Percentiles rank a stretch among this genome's conserved stretches.
Evolutionary conservation across 2,888 invertebrate genomes (phyloP).

Genomic region (Lathronympha strigana): DNA sequence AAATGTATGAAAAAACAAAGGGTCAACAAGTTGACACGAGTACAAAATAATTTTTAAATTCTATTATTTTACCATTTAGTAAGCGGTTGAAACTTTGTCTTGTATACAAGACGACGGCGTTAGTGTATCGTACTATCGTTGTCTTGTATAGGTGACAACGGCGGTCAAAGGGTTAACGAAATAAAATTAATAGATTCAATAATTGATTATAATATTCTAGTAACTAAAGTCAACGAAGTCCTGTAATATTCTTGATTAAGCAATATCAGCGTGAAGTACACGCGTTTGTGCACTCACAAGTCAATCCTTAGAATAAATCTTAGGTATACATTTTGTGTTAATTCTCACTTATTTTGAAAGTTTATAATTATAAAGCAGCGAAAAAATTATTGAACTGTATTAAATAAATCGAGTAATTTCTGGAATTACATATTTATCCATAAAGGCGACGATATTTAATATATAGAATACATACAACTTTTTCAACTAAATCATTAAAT

Average conservation of each 20-base stretch:
- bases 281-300: background rate
- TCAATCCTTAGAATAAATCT: constrained; percentile 7
- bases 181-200: constrained; percentile 35
- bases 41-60: too few species aligned
- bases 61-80: too few species aligned
- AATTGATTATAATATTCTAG: constrained; percentile 2
- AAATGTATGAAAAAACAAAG: too few species aligned
- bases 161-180: too few species aligned
- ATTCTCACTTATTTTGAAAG: background rate
- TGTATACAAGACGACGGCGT: too few species aligned
- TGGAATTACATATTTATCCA: background rate
- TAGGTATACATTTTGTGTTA: constrained; percentile 7
- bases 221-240: background rate
- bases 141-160: too few species aligned
- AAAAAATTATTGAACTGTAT: background rate
- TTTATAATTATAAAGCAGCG: too few species aligned
- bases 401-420: background rate
- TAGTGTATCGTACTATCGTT: too few species aligned
- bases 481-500: background rate
- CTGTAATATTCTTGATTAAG: background rate
- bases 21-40: too few species aligned
- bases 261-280: background rate
- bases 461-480: background rate
- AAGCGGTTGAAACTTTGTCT: too few species aligned
- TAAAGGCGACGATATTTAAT: background rate